Conservation (phyloP, 2,888 invertebrate species). For the Helicoverpa assulta region DNA sequence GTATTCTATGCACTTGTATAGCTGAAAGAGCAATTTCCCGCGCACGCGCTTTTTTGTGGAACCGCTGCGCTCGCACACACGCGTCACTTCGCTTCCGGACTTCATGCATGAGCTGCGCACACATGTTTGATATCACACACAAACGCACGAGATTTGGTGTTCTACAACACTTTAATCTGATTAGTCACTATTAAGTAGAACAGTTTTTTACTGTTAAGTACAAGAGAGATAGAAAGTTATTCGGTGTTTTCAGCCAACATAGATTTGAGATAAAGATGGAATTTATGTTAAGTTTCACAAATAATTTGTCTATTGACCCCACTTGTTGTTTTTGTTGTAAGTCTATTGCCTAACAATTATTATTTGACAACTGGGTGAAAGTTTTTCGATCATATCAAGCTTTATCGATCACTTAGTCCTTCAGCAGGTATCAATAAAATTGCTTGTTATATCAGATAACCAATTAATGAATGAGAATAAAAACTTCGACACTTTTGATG, state of each 20-base stretch:
- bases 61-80: constrained; percentile 17
- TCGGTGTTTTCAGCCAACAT: not conserved
- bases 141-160: constrained; percentile 23
- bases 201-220: constrained; percentile 31
- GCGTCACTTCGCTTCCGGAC: constrained; percentile 38
- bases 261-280: too few relatives aligned
- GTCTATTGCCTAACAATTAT: too few relatives aligned
- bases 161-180: constrained; percentile 30
- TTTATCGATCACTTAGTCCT: too few relatives aligned
- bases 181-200: constrained; percentile 24
- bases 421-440: too few relatives aligned
- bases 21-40: constrained; percentile 47
- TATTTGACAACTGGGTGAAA: too few relatives aligned
- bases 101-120: constrained; percentile 36
- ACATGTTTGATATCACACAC: constrained; percentile 10
- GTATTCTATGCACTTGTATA: not conserved
- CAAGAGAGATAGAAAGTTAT: constrained; percentile 22
- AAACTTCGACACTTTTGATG: too few relatives aligned
- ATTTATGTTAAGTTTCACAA: too few relatives aligned
- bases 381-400: too few relatives aligned
- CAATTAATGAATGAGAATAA: too few relatives aligned
- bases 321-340: too few relatives aligned
- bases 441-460: too few relatives aligned
- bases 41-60: constrained; percentile 15
- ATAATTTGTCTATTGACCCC: too few relatives aligned